phyloP scores from a whole-genome alignment of 2,888 invertebrate species.

The Nomada ferruginata region DNA sequence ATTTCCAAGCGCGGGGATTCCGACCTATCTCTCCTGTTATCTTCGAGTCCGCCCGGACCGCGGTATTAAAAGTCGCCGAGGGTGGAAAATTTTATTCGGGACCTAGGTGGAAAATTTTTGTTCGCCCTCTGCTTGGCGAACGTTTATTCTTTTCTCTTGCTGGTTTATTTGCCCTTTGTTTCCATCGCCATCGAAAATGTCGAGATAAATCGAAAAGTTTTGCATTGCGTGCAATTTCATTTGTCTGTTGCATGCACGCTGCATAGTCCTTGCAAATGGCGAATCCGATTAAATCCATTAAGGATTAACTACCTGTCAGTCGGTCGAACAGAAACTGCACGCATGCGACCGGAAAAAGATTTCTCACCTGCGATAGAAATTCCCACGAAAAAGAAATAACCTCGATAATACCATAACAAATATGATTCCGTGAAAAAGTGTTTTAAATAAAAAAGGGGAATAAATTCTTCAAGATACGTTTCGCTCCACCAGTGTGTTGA shows the following conservation, averaged over 20 bases:
- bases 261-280: background rate
- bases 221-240: background rate
- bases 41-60: slow-evolving; percentile 5
- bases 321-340: background rate
- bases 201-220: background rate
- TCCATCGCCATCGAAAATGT: background rate
- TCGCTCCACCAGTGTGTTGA: no score
- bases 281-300: background rate
- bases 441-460: no score
- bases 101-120: background rate
- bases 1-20: slow-evolving; percentile 59
- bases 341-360: background rate
- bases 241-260: background rate
- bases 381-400: background rate
- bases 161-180: background rate
- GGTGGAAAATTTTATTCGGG: slow-evolving; percentile 5
- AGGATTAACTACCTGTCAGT: background rate
- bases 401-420: no score
- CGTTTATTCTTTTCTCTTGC: background rate
- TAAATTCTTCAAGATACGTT: no score
- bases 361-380: background rate
- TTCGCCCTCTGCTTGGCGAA: background rate
- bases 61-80: slow-evolving; percentile 32
- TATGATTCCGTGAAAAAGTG: no score
- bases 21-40: slow-evolving; percentile 17